Evolutionary conservation across 2,797 vertebrate genomes (phyloP), one percentile per base, ranked within the genome.

Genomic region (Pipistrellus pipistrellus): DNA sequence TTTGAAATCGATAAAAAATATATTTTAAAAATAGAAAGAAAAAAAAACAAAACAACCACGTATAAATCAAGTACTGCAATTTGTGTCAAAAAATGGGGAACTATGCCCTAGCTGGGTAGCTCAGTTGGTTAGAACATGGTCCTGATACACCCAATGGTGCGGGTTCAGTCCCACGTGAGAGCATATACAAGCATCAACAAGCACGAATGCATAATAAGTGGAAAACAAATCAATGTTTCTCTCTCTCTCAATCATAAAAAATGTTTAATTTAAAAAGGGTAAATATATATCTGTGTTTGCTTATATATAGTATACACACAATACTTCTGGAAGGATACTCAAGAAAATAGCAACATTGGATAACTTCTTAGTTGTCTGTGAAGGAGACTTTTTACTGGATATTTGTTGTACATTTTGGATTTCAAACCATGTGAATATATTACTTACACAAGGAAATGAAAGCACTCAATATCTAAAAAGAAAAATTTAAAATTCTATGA

Each of bases 361-460:
- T 41, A 59, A 35, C 23, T 30, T 71, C n/a, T 23, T 18, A 80
- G 66, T 11, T 46, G 80, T 53, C 10, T 8, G 8, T 46, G 32
- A 57, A n/a, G 84, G n/a, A 95, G 35, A 66, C 38, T 81, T 68
- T 57, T 59, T 72, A 78, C 6, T 72, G 46, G 17, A 20, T 30
- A 20, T 80, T 75, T 3, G 8, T 69, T 85, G 30, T 32, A 62
- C 11, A 78, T 88, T 90, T 69, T 90, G 44, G 32, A 91, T 83
- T 87, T 48, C n/a, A 78, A 87, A 66, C 8, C 72, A 78, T 11
- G 69, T 44, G 59, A 53, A 53, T 69, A 27, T 69, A 59, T 90
- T 53, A 41, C 12, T 68, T 68, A 86, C 4, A 85, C 13, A 82
- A 73, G 41, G 15, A 84, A 64, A 93, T 90, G 32, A 83, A 92